Evolutionary conservation across 2,113 vertebrate species (phyloP).

Genomic region (Platanista minor): DNA sequence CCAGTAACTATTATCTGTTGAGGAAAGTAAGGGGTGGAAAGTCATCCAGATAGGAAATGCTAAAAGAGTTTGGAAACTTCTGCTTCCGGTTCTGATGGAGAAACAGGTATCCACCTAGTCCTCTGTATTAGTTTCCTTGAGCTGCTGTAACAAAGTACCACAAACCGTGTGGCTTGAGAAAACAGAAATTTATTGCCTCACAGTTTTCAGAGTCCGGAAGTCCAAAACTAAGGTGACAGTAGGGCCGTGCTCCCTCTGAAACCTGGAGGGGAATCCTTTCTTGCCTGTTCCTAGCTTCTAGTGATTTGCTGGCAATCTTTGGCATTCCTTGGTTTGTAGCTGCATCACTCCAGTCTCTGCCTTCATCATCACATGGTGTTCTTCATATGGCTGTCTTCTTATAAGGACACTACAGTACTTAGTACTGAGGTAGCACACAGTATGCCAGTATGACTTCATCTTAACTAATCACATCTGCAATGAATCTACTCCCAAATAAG

Average conservation of each 20-base stretch:
- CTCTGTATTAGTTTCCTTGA: not conserved
- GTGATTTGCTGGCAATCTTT: not conserved
- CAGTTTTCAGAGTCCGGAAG: not conserved
- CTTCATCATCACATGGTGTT: not conserved
- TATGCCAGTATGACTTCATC: not conserved
- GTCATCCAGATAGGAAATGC: not conserved
- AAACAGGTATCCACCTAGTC: not conserved
- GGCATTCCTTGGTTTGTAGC: not conserved
- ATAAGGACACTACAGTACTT: too few relatives aligned
- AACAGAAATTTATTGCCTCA: not conserved
- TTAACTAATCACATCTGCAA: not conserved
- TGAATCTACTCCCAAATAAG: not conserved
- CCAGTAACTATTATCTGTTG: not conserved
- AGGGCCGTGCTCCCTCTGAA: not conserved
- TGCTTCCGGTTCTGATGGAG: not conserved
- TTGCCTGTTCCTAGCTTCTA: not conserved
- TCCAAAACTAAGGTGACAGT: not conserved
- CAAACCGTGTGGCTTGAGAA: not conserved
- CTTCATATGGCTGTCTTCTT: not conserved
- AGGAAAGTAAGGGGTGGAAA: not conserved
- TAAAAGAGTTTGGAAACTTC: not conserved
- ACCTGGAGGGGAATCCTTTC: not conserved
- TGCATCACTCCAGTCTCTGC: not conserved
- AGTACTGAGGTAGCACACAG: not conserved
- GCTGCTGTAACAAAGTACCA: not conserved